Evolutionary conservation across 2,888 invertebrate species (phyloP).

Genomic region (Neria commutata): DNA sequence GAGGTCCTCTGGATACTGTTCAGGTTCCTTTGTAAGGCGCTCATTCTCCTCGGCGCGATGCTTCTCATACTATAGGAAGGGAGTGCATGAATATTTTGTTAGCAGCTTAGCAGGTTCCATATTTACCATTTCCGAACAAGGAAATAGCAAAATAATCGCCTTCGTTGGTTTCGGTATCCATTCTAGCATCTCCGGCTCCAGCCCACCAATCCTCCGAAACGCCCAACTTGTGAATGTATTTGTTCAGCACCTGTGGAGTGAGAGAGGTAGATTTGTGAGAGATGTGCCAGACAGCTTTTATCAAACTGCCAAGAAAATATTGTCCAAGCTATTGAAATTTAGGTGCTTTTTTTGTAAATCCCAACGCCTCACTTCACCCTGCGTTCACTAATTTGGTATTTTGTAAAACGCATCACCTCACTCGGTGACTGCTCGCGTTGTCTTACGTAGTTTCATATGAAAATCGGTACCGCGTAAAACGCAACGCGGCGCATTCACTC

Average conservation of each 20-base stretch:
- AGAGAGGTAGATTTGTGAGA: slow-evolving; percentile 27
- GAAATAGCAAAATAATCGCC: slow-evolving; percentile 88
- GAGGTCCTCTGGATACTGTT: slow-evolving; percentile 70
- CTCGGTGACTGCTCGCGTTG: no score
- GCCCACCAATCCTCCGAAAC: slow-evolving; percentile 80
- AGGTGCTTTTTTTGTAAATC: no score
- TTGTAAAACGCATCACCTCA: no score
- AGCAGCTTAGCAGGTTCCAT: no score
- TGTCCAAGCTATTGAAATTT: not conserved
- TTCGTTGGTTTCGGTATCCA: slow-evolving; percentile 83
- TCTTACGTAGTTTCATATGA: no score
- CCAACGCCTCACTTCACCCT: no score
- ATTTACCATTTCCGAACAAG: slow-evolving; percentile 77
- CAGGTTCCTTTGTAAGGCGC: slow-evolving; percentile 67
- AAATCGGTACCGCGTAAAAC: no score
- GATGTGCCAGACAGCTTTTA: not conserved
- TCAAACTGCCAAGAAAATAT: not conserved
- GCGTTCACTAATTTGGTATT: no score
- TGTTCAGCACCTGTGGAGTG: slow-evolving; percentile 66
- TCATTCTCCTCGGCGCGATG: slow-evolving; percentile 73
- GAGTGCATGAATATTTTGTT: no score
- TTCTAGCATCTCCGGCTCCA: slow-evolving; percentile 85
- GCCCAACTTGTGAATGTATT: slow-evolving; percentile 82
- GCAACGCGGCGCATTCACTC: no score
- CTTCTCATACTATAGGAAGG: slow-evolving; percentile 70